Percentiles rank a stretch among this genome's conserved stretches.
These are phyloP conservation scores for Zelostemma sp. DNA, from an alignment of 1,140 invertebrate species.

Conservation along the genomic window DNA sequence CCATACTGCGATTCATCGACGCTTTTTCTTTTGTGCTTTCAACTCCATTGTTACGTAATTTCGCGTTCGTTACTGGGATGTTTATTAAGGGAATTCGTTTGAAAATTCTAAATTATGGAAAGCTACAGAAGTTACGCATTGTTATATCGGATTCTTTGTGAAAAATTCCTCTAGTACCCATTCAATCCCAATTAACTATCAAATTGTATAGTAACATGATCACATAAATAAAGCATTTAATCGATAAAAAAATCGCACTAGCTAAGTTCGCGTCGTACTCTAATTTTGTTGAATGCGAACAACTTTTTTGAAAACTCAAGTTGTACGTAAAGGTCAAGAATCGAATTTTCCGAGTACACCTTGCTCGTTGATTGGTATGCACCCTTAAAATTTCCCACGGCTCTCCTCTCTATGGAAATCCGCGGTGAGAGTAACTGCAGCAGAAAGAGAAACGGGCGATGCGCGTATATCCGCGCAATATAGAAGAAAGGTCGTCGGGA, in stretches of 20 bases:
- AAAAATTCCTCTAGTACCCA: no score
- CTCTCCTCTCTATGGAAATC: constrained; percentile 27
- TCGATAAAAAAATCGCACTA: no score
- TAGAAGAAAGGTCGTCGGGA: constrained; percentile 48
- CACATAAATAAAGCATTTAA: no score
- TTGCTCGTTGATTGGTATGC: constrained; percentile 17
- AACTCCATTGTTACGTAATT: constrained; percentile 37
- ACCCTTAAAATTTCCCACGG: constrained; percentile 53
- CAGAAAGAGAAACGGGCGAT: constrained; percentile 48
- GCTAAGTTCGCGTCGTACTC: no score
- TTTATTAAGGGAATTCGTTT: constrained; percentile 14
- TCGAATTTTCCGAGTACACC: constrained; percentile 32
- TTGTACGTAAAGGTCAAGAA: constrained; percentile 12
- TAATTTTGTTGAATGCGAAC: no score
- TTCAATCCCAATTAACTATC: no score
- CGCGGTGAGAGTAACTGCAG: constrained; percentile 32
- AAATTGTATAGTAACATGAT: no score
- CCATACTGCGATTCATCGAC: constrained; percentile 17
- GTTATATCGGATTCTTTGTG: no score
- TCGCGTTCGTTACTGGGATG: constrained; percentile 25
- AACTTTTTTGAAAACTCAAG: no score
- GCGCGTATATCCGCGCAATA: constrained; percentile 41
- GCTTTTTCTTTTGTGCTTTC: constrained; percentile 29
- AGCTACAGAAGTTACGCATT: no score
- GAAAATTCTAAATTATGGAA: no score